phyloP scores from a whole-genome alignment of 2,888 invertebrate species.

The Pyrocoelia pectoralis region DNA sequence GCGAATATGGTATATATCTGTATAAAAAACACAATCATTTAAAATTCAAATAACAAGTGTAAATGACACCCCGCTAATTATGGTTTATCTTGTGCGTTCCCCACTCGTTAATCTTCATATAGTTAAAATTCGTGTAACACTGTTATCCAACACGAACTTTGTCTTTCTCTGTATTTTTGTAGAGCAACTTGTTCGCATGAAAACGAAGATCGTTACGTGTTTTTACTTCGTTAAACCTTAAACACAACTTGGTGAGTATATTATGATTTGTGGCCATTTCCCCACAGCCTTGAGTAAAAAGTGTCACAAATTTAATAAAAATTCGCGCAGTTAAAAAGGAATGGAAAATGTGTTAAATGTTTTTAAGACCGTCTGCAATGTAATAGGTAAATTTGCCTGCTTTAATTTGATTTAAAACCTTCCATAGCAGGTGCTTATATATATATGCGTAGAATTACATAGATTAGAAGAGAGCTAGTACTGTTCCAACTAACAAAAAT shows the following conservation, averaged over 20 bases:
- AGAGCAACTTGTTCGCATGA: not conserved
- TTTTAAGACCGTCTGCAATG: constrained; percentile 15
- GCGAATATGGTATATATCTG: constrained; percentile 44
- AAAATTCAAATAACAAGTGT: constrained; percentile 63
- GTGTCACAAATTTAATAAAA: constrained; percentile 38
- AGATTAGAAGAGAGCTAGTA: too few species aligned
- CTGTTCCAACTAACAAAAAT: too few species aligned
- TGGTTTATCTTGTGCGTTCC: constrained; percentile 60
- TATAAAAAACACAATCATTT: constrained; percentile 52
- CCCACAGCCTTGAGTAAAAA: constrained; percentile 32
- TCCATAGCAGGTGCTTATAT: too few species aligned
- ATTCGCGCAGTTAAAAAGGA: constrained; percentile 39
- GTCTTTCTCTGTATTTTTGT: constrained; percentile 12
- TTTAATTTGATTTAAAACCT: not conserved
- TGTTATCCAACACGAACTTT: constrained; percentile 22
- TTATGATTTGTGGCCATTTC: constrained; percentile 35
- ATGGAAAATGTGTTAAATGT: constrained; percentile 31
- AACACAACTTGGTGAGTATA: constrained; percentile 36
- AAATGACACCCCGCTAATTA: constrained; percentile 62
- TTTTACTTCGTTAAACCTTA: constrained; percentile 31
- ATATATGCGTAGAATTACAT: too few species aligned
- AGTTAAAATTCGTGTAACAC: constrained; percentile 53
- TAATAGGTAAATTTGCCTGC: not conserved
- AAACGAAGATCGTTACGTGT: constrained; percentile 21
- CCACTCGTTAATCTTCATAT: constrained; percentile 60